Base-by-base conservation (phyloP, 2,888 invertebrate species). In the Hypercompe scribonia region DNA sequence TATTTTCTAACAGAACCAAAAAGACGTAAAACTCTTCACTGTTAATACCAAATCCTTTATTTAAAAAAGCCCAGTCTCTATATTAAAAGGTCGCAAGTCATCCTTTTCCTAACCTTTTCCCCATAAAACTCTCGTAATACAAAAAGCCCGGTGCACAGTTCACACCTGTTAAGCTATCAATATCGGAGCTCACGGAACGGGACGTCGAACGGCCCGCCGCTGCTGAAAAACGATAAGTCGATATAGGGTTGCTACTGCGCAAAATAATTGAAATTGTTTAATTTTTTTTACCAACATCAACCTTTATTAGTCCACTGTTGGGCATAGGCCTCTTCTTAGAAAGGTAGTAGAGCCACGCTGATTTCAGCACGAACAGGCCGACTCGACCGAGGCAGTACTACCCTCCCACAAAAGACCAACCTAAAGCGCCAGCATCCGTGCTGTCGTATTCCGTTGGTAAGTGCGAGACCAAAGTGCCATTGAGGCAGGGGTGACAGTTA, bases 201-300 rank as follows among this genome's bases (percentile, higher is more conserved):
- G 88, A 86, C 89, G 81, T 84, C 82, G 82, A 82, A 78, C 82
- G 87, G 81, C 80, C 84, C 85, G 84, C 80, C 81, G 75, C 84
- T 75, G 75, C 90, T 93, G 93, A 93, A 93, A 94, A 94, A 94
- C 93, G 93, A 92, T 92, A 91, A 92, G 87, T 85, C 78, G 64
- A 15, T 28, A 0, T 81, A 92, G 92, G 92, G 92, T 77, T 92
- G 90, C 0, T 88, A 71, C 70, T 2, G 33, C 2, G 13, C 4
- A 31, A 36, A 54, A 28, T 10, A 28, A 61, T 61, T 58, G 15
- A 18, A 68, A n/a, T n/a, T n/a, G n/a, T 36, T 36, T 36, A 36
- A 36, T 36, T 36, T 36, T 7, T 36, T 36, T 36, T 36, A n/a
- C n/a, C n/a, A n/a, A n/a, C n/a, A n/a, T n/a, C n/a, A n/a, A n/a